phyloP scores from a whole-genome alignment of 2,113 vertebrate species.

The Vidua macroura region DNA sequence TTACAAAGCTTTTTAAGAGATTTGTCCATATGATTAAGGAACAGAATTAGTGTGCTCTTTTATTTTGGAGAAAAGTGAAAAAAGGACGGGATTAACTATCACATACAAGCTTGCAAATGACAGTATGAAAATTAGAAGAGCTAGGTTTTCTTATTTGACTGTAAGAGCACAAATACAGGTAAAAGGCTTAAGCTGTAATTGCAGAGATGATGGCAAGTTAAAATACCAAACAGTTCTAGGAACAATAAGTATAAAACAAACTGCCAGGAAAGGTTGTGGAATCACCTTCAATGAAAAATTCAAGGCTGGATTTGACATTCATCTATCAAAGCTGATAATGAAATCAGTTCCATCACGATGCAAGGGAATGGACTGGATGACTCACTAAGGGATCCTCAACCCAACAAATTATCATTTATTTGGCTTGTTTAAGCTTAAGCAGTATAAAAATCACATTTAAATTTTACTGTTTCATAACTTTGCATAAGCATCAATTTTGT shows the following conservation, averaged over 20 bases:
- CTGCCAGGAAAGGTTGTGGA: neutral
- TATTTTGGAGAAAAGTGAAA: neutral
- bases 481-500: neutral
- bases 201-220: neutral
- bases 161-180: neutral
- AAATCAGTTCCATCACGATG: slow-evolving; percentile 2
- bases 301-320: slow-evolving; percentile 5
- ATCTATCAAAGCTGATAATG: slow-evolving; percentile 11
- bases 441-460: neutral
- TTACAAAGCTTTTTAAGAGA: neutral
- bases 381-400: slow-evolving; percentile 44
- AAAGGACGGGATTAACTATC: neutral
- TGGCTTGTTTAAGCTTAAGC: neutral
- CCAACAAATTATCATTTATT: neutral
- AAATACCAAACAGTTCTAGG: neutral
- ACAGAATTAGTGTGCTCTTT: neutral
- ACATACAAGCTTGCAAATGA: neutral
- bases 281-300: slow-evolving; percentile 36
- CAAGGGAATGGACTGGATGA: neutral
- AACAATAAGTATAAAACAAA: neutral
- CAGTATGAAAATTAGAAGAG: neutral
- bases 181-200: neutral
- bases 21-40: neutral
- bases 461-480: neutral
- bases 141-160: neutral